Evolutionary conservation across 2,888 invertebrate species (phyloP).

Genomic region (Drosophila algonquin): DNA sequence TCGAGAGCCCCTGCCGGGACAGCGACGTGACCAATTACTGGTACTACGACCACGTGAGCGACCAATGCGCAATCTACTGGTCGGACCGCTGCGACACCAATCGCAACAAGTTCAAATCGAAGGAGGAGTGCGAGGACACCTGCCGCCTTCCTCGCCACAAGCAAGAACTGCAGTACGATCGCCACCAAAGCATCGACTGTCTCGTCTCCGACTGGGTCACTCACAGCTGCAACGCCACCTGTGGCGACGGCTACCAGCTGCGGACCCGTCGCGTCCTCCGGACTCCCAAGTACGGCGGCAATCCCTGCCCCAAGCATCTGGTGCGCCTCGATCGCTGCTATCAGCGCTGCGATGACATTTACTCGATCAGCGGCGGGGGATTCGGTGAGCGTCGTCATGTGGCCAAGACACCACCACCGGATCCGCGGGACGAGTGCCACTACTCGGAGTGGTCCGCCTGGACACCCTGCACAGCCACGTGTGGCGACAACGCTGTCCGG

Average conservation of each 20-base stretch:
- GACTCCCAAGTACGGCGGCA: slow-evolving; percentile 85
- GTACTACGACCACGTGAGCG: slow-evolving; percentile 90
- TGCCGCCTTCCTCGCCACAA: slow-evolving; percentile 85
- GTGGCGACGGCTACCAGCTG: slow-evolving; percentile 85
- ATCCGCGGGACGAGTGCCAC: slow-evolving; percentile 85
- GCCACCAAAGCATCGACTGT: slow-evolving; percentile 83
- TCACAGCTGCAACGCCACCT: slow-evolving; percentile 84
- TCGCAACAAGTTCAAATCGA: slow-evolving; percentile 92
- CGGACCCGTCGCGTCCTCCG: slow-evolving; percentile 85
- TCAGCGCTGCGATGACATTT: slow-evolving; percentile 82
- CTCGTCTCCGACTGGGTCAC: slow-evolving; percentile 85
- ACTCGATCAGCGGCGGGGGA: slow-evolving; percentile 70
- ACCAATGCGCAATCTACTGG: slow-evolving; percentile 93
- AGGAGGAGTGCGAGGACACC: slow-evolving; percentile 88
- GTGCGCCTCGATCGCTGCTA: slow-evolving; percentile 82
- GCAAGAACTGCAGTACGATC: slow-evolving; percentile 69
- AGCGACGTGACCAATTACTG: slow-evolving; percentile 91
- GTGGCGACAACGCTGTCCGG: slow-evolving; percentile 86
- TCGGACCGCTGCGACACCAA: slow-evolving; percentile 94
- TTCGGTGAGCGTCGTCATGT: slow-evolving; percentile 59
- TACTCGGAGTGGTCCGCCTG: slow-evolving; percentile 89
- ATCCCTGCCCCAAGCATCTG: slow-evolving; percentile 85
- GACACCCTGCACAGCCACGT: slow-evolving; percentile 88
- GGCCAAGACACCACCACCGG: slow-evolving; percentile 48
- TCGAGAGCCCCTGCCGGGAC: slow-evolving; percentile 91